These are phyloP conservation scores for Caenorhabditis briggsae DNA, from an alignment of 1,140 invertebrate genomes.

Conservation along the genomic window DNA sequence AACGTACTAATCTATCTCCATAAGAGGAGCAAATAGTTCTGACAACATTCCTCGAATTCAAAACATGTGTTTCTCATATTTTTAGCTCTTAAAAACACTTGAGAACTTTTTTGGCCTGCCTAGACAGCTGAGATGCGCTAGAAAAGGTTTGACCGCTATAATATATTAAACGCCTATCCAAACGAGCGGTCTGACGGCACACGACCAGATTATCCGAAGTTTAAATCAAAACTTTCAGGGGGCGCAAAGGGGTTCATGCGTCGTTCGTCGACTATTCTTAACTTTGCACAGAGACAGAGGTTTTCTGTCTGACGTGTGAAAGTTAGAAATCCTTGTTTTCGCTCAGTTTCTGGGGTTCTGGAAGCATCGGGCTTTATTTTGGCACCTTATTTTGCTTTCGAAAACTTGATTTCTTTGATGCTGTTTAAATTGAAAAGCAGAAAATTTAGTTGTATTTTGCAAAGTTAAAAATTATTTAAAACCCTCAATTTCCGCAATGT, in stretches of 20 bases:
- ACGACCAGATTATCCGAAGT: conserved; percentile 5
- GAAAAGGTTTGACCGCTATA: neutral
- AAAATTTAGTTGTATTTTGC: neutral
- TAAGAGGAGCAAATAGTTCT: neutral
- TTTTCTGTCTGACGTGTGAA: neutral
- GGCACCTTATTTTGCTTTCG: no score
- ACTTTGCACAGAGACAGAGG: neutral
- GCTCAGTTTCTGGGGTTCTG: neutral
- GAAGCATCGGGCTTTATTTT: neutral
- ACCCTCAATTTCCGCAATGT: neutral
- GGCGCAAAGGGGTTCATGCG: neutral
- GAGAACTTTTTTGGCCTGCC: neutral
- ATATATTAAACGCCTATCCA: neutral
- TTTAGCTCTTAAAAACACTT: conserved; percentile 2
- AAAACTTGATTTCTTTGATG: no score
- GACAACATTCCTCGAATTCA: neutral
- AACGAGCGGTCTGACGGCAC: neutral
- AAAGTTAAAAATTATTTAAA: neutral
- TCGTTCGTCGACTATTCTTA: neutral
- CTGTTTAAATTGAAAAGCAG: neutral
- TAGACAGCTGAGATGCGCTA: neutral
- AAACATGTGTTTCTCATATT: conserved; percentile 13
- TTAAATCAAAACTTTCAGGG: neutral
- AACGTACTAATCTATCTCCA: neutral
- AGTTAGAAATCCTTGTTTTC: conserved; percentile 6